Evolutionary conservation across 2,113 vertebrate genomes (phyloP).

Genomic region (Tautogolabrus adspersus): DNA sequence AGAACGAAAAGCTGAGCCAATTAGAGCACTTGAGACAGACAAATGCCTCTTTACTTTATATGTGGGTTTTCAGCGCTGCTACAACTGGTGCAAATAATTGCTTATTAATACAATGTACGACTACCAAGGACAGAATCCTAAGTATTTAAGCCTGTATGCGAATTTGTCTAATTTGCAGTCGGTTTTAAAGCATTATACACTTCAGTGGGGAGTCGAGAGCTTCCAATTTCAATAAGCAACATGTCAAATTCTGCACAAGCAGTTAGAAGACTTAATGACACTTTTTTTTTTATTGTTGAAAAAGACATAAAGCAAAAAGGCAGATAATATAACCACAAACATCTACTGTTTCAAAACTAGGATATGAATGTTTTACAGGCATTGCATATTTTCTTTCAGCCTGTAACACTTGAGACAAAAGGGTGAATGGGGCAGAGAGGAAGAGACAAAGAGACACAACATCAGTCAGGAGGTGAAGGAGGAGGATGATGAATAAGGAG

Average conservation of each 20-base stretch:
- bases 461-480: conserved; percentile 38
- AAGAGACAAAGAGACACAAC: conserved; percentile 15
- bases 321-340: background rate
- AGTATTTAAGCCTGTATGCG: conserved; percentile 55
- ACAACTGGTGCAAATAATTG: conserved; percentile 60
- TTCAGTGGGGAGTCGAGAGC: conserved; percentile 25
- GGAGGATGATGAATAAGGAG: conserved; percentile 25
- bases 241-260: conserved; percentile 28
- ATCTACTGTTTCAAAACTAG: background rate
- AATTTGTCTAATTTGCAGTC: conserved; percentile 67
- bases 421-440: background rate
- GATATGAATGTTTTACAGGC: background rate
- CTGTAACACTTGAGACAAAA: background rate
- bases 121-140: conserved; percentile 57
- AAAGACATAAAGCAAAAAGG: conserved; percentile 6
- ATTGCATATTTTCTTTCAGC: conserved; percentile 9
- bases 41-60: conserved; percentile 61
- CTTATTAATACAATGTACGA: conserved; percentile 48
- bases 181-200: conserved; percentile 40
- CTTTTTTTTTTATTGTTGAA: background rate
- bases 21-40: conserved; percentile 74
- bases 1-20: conserved; percentile 71
- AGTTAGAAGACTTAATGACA: conserved; percentile 1
- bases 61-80: conserved; percentile 46
- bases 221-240: conserved; percentile 52